Base-by-base conservation (phyloP, 2,888 invertebrate genomes). In the Ganaspis brasiliensis region DNA sequence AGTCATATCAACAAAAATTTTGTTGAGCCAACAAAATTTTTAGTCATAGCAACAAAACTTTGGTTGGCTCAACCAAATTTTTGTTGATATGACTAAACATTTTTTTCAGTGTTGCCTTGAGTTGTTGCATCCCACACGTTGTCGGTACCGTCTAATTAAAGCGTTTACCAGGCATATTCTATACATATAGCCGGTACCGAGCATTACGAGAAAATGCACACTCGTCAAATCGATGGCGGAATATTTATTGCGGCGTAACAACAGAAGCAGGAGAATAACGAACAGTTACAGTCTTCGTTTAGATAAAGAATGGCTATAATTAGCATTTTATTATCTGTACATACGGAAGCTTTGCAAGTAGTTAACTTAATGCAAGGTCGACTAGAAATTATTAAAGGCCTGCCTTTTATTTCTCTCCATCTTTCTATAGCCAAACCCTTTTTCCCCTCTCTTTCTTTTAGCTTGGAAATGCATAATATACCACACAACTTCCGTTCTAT, bases 261-360 rank as follows among this genome's bases (percentile, higher is more conserved):
- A 85, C 83, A 80, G 83, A 79, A 87, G 82, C 81, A 73, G 67
- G n/a, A 73, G 70, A 59, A 77, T 82, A 82, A 87, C 85, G 82
- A 87, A 82, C 87, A 88, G 89, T 88, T 85, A 84, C 79, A 79
- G 82, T 83, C 75, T 83, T 72, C 24, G 75, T 74, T 74, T 73
- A 40, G 71, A 72, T 76, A 78, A 73, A 84, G 80, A 86, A 86
- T 86, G 77, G 84, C 86, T 82, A 85, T 87, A 88, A 89, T 89
- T 89, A 87, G 85, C 83, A 79, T 82, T 87, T 88, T 89, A 88
- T 88, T 86, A 86, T 88, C 83, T 83, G 87, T 85, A 85, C 85
- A 82, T 84, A 84, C 84, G 83, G 86, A 86, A 86, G 87, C 85
- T 87, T 87, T 85, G 88, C 89, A 89, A 89, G 88, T 86, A 89